phyloP scores from a whole-genome alignment of 37 sponge, comb jelly and placozoan genomes.

The Axinella damicornis region DNA sequence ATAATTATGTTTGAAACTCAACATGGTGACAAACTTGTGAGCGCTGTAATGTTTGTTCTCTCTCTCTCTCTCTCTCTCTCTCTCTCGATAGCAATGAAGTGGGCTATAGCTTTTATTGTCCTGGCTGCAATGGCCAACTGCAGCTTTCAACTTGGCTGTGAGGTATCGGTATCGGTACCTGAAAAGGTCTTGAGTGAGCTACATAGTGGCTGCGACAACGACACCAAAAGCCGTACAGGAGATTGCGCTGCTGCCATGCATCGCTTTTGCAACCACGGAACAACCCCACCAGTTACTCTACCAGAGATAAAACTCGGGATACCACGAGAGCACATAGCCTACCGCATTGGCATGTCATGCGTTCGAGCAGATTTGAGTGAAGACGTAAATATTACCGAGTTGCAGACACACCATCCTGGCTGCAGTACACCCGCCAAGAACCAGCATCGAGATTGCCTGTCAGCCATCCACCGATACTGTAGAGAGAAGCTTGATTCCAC shows the following conservation, averaged over 20 bases:
- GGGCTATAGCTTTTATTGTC: too few species aligned
- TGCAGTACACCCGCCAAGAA: background rate
- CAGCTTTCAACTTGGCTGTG: too few species aligned
- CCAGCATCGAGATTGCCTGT: background rate
- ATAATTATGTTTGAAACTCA: too few species aligned
- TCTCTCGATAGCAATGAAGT: too few species aligned
- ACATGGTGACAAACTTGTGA: too few species aligned
- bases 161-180: too few species aligned
- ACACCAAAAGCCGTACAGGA: background rate
- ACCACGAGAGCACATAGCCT: background rate
- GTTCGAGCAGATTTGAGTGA: background rate
- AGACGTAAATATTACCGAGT: background rate
- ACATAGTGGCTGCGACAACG: background rate
- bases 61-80: too few species aligned
- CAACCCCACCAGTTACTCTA: background rate
- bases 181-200: too few species aligned
- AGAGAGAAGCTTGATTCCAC: background rate
- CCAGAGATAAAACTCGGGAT: background rate
- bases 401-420: background rate
- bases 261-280: background rate
- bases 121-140: too few species aligned
- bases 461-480: slow-evolving; percentile 11
- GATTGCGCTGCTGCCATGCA: slow-evolving; percentile 16
- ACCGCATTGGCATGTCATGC: background rate
- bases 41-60: too few species aligned